Evolutionary conservation across 2,888 invertebrate genomes (phyloP), one percentile per base, ranked within the genome.

Genomic region (Amaurobius ferox): DNA sequence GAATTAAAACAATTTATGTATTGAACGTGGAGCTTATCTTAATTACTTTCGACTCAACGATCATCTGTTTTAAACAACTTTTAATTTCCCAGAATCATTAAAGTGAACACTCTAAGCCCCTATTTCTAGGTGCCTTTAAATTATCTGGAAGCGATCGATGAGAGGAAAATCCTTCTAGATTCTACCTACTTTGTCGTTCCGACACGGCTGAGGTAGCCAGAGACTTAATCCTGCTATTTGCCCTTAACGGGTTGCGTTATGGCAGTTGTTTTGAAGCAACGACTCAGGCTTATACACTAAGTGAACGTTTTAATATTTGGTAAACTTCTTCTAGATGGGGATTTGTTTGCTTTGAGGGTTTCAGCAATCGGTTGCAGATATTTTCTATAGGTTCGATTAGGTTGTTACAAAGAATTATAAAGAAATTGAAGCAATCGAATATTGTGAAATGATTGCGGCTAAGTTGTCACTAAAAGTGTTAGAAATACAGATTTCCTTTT

Each of bases 31-130:
- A 55, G 55, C 55, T 55, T 23, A 55, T 55, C 55, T 55, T 55
- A 23, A 55, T 55, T 55, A 55, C 11, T 44, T 55, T 55, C 16
- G 55, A 23, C 55, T 55, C 23, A 28, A 30, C 71, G 26, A 62
- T 71, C 70, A 48, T 79, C 48, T 64, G 32, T 72, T 79, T 79
- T 29, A 79, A 79, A 66, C 72, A 72, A 79, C 66, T 79, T 79
- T 79, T 79, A 79, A 72, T 79, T 79, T 79, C 72, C 35, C 16
- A 16, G 35, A 44, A 44, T 72, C 66, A 64, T 79, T 79, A 79
- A 71, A 35, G 79, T 40, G 32, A 30, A 48, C 13, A 26, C 72
- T 66, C 26, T 44, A 72, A 72, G 64, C 66, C 48, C 79, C 44
- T 44, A 66, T 48, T 72, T 40, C 48, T 28, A 40, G 30, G 16